Evolutionary conservation across 1,140 invertebrate species (phyloP).

Genomic region (Lordiphosa stackelbergi): DNA sequence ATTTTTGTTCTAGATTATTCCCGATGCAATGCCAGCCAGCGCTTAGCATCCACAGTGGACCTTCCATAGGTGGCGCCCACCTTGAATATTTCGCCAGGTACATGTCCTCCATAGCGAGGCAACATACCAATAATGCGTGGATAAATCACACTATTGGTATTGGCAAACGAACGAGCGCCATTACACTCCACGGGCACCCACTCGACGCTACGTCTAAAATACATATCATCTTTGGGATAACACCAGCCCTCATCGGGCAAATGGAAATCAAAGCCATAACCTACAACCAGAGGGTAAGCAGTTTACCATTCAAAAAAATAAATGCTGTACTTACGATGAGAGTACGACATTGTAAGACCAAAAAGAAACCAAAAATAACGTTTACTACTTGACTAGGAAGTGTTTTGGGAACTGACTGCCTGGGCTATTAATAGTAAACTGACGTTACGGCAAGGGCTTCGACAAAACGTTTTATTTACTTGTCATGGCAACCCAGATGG

Average conservation of each 20-base stretch:
- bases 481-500: constrained; percentile 49
- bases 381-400: neutral
- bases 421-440: constrained; percentile 20
- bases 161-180: constrained; percentile 74
- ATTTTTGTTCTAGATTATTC: neutral
- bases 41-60: constrained; percentile 83
- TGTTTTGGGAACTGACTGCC: constrained; percentile 9
- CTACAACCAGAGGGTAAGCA: constrained; percentile 7
- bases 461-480: constrained; percentile 59
- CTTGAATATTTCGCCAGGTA: constrained; percentile 82
- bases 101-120: constrained; percentile 85
- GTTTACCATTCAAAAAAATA: neutral
- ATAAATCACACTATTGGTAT: constrained; percentile 82
- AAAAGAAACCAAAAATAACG: constrained; percentile 3
- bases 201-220: constrained; percentile 79
- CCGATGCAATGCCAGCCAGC: constrained; percentile 78
- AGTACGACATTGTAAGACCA: constrained; percentile 41
- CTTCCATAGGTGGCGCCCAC: constrained; percentile 85
- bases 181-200: constrained; percentile 82
- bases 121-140: constrained; percentile 84
- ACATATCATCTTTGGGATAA: constrained; percentile 83
- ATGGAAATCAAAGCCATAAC: constrained; percentile 55
- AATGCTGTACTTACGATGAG: constrained; percentile 36
- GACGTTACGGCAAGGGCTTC: constrained; percentile 46
- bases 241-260: constrained; percentile 58